These are phyloP conservation scores for Sinosuthora webbiana DNA, from an alignment of 2,113 vertebrate species.

Conservation along the genomic window DNA sequence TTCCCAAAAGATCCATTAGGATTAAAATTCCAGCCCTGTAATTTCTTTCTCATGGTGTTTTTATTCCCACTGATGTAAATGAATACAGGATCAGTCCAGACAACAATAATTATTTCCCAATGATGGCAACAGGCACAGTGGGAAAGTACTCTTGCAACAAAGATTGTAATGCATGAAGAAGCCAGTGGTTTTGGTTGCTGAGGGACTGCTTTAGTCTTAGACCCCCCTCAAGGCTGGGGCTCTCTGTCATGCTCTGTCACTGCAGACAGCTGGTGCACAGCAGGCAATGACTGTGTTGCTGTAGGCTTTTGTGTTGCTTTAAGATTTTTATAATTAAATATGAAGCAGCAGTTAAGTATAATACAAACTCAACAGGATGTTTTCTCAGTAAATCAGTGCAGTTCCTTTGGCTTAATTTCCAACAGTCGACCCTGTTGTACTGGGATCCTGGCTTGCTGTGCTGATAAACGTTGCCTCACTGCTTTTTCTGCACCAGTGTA, in stretches of 20 bases:
- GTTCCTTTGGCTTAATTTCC: not conserved
- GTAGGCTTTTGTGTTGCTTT: constrained; percentile 19
- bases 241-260: not conserved
- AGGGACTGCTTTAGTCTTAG: not conserved
- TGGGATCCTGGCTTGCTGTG: not conserved
- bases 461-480: not conserved
- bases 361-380: not conserved
- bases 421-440: not conserved
- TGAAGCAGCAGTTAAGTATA: not conserved
- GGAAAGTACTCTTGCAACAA: not conserved
- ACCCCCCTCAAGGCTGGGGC: not conserved
- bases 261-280: constrained; percentile 41
- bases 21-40: not conserved
- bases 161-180: not conserved
- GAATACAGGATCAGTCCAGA: not conserved
- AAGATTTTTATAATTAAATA: constrained; percentile 35
- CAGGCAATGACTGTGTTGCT: not conserved
- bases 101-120: not conserved
- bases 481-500: not conserved
- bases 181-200: not conserved
- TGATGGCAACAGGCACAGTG: not conserved
- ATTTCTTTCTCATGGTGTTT: not conserved
- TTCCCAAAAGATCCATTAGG: not conserved
- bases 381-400: not conserved
- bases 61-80: not conserved